Percentiles rank a stretch among this genome's conserved stretches.
Evolutionary conservation across 2,113 vertebrate species (phyloP).

Genomic region (Calypte anna): DNA sequence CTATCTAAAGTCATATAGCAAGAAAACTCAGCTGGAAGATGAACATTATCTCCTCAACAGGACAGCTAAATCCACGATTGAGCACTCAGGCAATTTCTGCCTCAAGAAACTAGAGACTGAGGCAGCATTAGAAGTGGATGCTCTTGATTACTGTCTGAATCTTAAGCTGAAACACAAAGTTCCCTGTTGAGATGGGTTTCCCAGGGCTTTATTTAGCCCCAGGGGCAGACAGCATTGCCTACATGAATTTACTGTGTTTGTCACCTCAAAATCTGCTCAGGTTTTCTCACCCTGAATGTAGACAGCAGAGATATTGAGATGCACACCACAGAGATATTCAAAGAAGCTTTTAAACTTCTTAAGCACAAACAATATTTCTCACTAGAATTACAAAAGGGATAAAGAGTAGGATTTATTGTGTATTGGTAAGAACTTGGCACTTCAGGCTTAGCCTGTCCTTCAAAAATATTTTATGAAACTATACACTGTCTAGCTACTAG

Average conservation of each 20-base stretch:
- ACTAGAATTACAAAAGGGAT: background rate
- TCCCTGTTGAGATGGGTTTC: background rate
- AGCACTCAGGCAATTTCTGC: background rate
- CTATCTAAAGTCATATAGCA: slow-evolving; percentile 3
- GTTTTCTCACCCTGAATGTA: background rate
- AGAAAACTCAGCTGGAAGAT: slow-evolving; percentile 29
- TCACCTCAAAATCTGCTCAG: background rate
- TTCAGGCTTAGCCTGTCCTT: background rate
- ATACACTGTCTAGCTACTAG: background rate
- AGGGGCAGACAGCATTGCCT: background rate
- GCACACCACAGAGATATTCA: background rate
- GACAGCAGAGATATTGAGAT: background rate
- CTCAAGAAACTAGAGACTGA: background rate
- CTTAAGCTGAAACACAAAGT: background rate
- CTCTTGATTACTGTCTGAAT: background rate
- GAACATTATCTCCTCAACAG: slow-evolving; percentile 20
- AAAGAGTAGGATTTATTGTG: background rate
- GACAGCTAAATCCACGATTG: background rate
- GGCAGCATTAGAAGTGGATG: background rate
- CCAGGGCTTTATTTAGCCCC: background rate
- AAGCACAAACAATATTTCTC: background rate
- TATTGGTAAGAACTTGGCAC: background rate
- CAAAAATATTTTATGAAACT: background rate
- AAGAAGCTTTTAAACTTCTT: background rate
- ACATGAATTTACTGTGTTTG: background rate